Evolutionary conservation across 1,140 invertebrate genomes (phyloP), one percentile per base, ranked within the genome.

Genomic region (Atta texana): DNA sequence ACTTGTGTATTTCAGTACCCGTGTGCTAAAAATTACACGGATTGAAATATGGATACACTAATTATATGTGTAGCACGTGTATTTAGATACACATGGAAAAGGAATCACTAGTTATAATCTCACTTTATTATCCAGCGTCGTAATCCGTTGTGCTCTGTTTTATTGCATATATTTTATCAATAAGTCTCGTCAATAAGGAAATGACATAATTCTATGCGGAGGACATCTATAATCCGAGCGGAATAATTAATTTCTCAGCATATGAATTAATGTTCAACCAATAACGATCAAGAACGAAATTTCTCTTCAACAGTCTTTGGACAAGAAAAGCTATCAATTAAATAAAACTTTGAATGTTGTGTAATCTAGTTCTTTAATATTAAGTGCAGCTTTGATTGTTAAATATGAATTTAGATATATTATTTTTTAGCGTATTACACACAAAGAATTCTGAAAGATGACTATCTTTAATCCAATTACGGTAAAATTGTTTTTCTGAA

Each of bases 231-330:
- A 86, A 82, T 66, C 21, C 68, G 44, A 24, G 49, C n/a, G 51
- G 53, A 57, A 86, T 87, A 90, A 89, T 89, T 87, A 87, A 87
- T 87, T 77, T 69, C 24, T 71, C 39, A 53, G 76, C 3, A 16
- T 66, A 78, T 76, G 59, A 89, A 90, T 90, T 87, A 84, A 82
- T 74, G 76, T 10, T 12, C 55, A n/a, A n/a, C n/a, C n/a, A n/a
- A n/a, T n/a, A n/a, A 7, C 1, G 21, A 34, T 87, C 57, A 89
- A 16, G 14, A 44, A 0, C 24, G 21, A 51, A 63, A 49, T 39
- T 1, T 44, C 57, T 57, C 10, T 61, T 51, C 24, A 81, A n/a
- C 16, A 2, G 21, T 71, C n/a, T 51, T 74, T 39, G 18, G 6
- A 34, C 28, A 34, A 49, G 34, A 18, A 75, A 75, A 61, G 12